Evolutionary conservation across 2,113 vertebrate genomes (phyloP).

Genomic region (Carassius carassius): DNA sequence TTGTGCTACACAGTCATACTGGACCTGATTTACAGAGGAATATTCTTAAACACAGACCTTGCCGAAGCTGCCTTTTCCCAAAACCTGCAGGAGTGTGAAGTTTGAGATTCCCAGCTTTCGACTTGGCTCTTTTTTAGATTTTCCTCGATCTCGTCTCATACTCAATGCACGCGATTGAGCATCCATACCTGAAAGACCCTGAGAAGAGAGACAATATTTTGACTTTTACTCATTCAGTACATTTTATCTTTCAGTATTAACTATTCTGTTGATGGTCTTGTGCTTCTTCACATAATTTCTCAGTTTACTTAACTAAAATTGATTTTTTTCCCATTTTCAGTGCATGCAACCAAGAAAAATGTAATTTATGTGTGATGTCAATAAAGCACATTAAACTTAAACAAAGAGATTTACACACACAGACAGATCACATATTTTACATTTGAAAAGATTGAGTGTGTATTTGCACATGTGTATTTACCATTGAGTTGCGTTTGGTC

Average conservation of each 20-base stretch:
- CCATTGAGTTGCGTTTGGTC: slow-evolving; percentile 73
- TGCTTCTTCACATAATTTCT: background rate
- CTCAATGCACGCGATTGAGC: slow-evolving; percentile 57
- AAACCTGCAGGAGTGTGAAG: slow-evolving; percentile 90
- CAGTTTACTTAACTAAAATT: background rate
- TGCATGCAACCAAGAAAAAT: background rate
- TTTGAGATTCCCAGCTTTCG: slow-evolving; percentile 79
- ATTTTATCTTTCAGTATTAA: background rate
- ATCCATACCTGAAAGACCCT: slow-evolving; percentile 22
- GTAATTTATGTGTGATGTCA: background rate
- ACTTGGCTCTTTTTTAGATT: slow-evolving; percentile 50
- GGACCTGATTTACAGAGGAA: background rate
- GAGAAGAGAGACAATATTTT: background rate
- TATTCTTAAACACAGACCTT: slow-evolving; percentile 77
- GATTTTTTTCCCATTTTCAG: background rate
- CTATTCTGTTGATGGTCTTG: background rate
- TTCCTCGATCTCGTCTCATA: slow-evolving; percentile 63
- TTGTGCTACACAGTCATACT: background rate
- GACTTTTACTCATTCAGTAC: background rate
- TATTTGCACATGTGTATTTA: slow-evolving; percentile 50
- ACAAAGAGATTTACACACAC: background rate
- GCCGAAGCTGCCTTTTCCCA: slow-evolving; percentile 98
- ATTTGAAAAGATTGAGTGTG: background rate
- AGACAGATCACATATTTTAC: background rate
- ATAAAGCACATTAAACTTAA: background rate